These are phyloP conservation scores for Brachionus rotundiformis DNA, from an alignment of 1,140 invertebrate species.

Conservation along the genomic window DNA sequence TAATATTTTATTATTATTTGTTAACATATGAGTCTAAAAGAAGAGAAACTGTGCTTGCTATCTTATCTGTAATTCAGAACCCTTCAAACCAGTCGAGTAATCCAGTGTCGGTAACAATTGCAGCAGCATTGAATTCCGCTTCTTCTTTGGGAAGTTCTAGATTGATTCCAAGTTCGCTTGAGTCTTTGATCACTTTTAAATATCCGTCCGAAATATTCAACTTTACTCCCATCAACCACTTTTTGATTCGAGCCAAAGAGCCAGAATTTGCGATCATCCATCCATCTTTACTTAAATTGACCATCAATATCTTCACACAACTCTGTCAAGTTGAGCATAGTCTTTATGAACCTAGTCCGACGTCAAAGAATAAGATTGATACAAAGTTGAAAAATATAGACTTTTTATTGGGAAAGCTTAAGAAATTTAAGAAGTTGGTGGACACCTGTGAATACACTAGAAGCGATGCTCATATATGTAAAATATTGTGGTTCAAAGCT, in stretches of 20 bases:
- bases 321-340: slow-evolving; percentile 46
- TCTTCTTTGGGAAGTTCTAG: slow-evolving; percentile 2
- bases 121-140: slow-evolving; percentile 35
- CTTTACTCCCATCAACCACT: slow-evolving; percentile 28
- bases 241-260: slow-evolving; percentile 23
- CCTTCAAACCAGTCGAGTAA: not conserved
- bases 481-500: slow-evolving; percentile 24
- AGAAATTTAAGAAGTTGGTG: not conserved
- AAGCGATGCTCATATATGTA: slow-evolving; percentile 38
- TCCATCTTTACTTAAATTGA: slow-evolving; percentile 28
- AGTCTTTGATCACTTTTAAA: slow-evolving; percentile 24
- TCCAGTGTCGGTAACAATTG: slow-evolving; percentile 11
- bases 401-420: slow-evolving; percentile 5
- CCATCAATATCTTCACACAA: slow-evolving; percentile 31
- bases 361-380: not conserved
- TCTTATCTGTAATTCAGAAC: slow-evolving; percentile 45
- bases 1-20: slow-evolving; percentile 43
- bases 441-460: slow-evolving; percentile 4
- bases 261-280: not conserved
- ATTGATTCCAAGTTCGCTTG: not conserved
- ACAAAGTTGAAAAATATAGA: slow-evolving; percentile 8
- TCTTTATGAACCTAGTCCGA: slow-evolving; percentile 24
- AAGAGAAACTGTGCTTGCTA: slow-evolving; percentile 29
- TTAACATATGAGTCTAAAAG: slow-evolving; percentile 39
- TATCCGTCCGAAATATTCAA: slow-evolving; percentile 40